These are phyloP conservation scores for Drosophila ohnishii DNA, from an alignment of 1,140 invertebrate species.

Conservation along the genomic window DNA sequence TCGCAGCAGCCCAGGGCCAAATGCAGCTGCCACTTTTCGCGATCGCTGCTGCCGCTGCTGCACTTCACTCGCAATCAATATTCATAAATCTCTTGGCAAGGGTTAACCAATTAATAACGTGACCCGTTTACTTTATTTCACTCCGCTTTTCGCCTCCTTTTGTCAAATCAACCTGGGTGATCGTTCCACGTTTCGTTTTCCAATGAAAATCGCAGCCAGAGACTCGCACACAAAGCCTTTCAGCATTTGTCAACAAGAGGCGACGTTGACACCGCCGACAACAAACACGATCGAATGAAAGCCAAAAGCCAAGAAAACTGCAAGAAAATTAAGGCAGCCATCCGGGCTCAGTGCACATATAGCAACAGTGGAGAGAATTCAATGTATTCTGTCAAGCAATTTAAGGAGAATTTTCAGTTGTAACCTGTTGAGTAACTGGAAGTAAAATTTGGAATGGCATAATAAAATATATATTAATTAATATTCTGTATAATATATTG, in stretches of 20 bases:
- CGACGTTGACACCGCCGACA: slow-evolving; percentile 64
- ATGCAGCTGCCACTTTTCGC: slow-evolving; percentile 47
- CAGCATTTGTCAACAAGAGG: slow-evolving; percentile 73
- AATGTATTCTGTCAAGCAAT: not conserved
- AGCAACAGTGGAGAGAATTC: slow-evolving; percentile 11
- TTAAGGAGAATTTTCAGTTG: too few species aligned
- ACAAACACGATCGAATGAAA: slow-evolving; percentile 58
- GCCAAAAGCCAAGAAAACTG: slow-evolving; percentile 73
- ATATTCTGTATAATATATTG: too few species aligned
- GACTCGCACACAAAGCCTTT: slow-evolving; percentile 69
- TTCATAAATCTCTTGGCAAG: slow-evolving; percentile 76
- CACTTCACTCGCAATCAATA: slow-evolving; percentile 75
- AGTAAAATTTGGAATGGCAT: too few species aligned
- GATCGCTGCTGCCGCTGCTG: slow-evolving; percentile 39
- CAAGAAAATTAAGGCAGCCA: slow-evolving; percentile 78
- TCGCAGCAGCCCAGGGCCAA: slow-evolving; percentile 32
- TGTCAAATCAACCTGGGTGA: slow-evolving; percentile 77
- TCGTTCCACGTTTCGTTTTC: slow-evolving; percentile 64
- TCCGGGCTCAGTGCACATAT: slow-evolving; percentile 34
- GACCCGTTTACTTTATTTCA: slow-evolving; percentile 69
- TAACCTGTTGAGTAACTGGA: too few species aligned
- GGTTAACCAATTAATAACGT: slow-evolving; percentile 81
- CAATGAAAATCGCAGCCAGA: slow-evolving; percentile 70
- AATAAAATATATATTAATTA: too few species aligned
- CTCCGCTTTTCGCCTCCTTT: slow-evolving; percentile 34